phyloP scores from a whole-genome alignment of 2,113 vertebrate species.

The Tauraco erythrolophus region DNA sequence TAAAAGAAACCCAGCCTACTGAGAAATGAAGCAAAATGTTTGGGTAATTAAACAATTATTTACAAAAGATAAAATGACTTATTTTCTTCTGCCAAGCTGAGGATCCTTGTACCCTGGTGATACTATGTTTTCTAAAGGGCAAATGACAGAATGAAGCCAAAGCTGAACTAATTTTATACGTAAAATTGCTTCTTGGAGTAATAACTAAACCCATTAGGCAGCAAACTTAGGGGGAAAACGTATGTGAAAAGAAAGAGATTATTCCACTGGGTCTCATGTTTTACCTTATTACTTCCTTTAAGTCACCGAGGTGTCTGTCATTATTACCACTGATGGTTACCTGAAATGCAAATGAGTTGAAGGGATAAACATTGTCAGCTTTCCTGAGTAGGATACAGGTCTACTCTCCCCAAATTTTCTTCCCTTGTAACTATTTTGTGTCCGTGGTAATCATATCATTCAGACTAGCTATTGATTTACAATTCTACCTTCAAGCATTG shows the following conservation, averaged over 20 bases:
- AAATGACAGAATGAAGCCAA: neutral
- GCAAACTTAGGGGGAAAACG: neutral
- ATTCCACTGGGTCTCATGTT: neutral
- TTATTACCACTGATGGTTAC: neutral
- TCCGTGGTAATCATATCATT: neutral
- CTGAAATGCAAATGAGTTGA: neutral
- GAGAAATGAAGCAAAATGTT: neutral
- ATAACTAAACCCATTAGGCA: neutral
- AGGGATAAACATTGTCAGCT: neutral
- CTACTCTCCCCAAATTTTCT: neutral
- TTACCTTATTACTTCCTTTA: neutral
- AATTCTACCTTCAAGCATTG: neutral
- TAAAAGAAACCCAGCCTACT: neutral
- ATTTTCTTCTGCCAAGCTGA: neutral
- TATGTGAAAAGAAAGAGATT: neutral
- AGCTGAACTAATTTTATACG: neutral
- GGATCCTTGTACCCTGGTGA: neutral
- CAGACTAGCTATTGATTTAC: neutral
- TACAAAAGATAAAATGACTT: neutral
- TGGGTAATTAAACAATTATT: neutral
- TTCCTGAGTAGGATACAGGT: neutral
- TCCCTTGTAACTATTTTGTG: neutral
- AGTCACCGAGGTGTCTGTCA: neutral
- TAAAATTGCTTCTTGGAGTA: neutral
- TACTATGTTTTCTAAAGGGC: neutral